Conservation (phyloP, 2,113 vertebrate genomes). For the Antennarius striatus region DNA sequence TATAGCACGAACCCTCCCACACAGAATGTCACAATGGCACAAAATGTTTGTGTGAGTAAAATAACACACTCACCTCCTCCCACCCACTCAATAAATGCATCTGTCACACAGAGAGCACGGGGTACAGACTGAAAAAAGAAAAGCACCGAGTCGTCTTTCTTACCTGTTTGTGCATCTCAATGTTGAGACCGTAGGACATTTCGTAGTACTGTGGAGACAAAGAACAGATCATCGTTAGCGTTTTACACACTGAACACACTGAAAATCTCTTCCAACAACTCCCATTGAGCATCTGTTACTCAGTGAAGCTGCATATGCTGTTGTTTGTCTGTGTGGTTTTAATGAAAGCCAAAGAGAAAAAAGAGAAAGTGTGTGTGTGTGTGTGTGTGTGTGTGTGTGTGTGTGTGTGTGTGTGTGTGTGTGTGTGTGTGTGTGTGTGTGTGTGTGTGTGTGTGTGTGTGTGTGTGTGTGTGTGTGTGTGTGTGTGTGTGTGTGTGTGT, state of each 20-base stretch:
- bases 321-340: slow-evolving; percentile 36
- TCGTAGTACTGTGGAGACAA: slow-evolving; percentile 75
- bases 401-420: background rate
- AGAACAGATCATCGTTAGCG: slow-evolving; percentile 45
- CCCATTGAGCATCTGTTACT: slow-evolving; percentile 51
- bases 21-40: slow-evolving; percentile 16
- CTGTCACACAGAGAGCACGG: background rate
- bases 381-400: background rate
- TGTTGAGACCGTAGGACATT: slow-evolving; percentile 79
- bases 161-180: slow-evolving; percentile 80
- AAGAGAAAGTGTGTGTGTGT: background rate
- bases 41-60: slow-evolving; percentile 12
- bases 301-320: slow-evolving; percentile 38
- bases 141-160: slow-evolving; percentile 15
- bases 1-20: slow-evolving; percentile 21
- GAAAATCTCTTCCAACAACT: slow-evolving; percentile 31
- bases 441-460: too few species aligned
- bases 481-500: background rate
- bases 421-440: too few species aligned
- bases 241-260: slow-evolving; percentile 38
- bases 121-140: background rate
- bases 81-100: slow-evolving; percentile 11
- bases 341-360: slow-evolving; percentile 34
- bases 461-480: too few species aligned
- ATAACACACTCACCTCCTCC: slow-evolving; percentile 31